phyloP scores from a whole-genome alignment of 1,140 invertebrate species.

The Philopotamus ludificatus region DNA sequence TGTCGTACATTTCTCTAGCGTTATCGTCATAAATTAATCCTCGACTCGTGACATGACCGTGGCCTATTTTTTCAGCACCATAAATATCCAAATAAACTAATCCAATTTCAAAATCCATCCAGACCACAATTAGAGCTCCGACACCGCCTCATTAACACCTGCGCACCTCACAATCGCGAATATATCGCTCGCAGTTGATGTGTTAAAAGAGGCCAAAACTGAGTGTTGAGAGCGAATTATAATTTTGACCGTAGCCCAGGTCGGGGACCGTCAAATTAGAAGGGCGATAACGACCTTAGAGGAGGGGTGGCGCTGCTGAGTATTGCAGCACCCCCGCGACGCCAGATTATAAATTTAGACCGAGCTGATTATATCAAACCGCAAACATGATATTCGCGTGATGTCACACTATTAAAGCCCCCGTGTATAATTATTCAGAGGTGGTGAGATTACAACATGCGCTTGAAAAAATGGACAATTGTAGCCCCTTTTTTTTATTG shows the following conservation, averaged over 20 bases:
- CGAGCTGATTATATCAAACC: slow-evolving; percentile 4
- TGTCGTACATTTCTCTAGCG: too few relatives aligned
- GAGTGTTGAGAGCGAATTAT: not conserved
- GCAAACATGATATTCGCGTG: slow-evolving; percentile 17
- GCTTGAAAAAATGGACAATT: too few relatives aligned
- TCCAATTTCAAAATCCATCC: too few relatives aligned
- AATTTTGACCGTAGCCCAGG: not conserved
- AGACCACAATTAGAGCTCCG: too few relatives aligned
- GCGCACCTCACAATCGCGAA: not conserved
- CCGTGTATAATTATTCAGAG: too few relatives aligned
- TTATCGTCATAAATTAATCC: too few relatives aligned
- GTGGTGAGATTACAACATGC: too few relatives aligned
- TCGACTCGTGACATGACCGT: too few relatives aligned
- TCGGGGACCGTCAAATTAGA: not conserved
- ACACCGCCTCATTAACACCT: too few relatives aligned
- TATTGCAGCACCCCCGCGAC: not conserved
- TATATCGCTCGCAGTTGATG: not conserved
- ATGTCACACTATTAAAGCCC: not conserved
- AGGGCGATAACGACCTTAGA: not conserved
- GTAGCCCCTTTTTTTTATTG: too few relatives aligned
- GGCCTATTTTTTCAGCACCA: too few relatives aligned
- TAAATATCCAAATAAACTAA: too few relatives aligned
- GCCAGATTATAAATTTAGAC: slow-evolving; percentile 10
- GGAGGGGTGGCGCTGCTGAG: not conserved
- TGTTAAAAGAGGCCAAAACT: not conserved